A percentile compares a stretch with the other conserved stretches of the same genome.
Evolutionary conservation across 2,888 invertebrate genomes (phyloP).

Genomic region (Amiota communis): DNA sequence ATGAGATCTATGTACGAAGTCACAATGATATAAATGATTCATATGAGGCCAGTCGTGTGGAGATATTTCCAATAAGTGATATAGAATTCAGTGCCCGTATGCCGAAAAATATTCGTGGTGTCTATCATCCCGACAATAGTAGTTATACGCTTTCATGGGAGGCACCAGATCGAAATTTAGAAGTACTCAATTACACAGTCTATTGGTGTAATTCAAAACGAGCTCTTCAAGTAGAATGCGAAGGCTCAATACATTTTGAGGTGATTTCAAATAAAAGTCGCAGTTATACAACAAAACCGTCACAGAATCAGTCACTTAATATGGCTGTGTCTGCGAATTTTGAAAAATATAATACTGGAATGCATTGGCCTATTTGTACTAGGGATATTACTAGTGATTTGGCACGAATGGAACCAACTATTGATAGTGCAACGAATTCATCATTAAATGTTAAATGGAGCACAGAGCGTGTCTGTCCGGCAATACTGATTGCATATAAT

Average conservation of each 20-base stretch:
- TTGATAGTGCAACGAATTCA: conserved; percentile 52
- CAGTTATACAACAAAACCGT: conserved; percentile 73
- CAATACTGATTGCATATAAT: conserved; percentile 82
- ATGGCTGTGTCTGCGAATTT: conserved; percentile 89
- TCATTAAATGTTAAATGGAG: conserved; percentile 83
- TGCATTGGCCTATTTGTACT: conserved; percentile 86
- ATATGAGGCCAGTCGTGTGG: conserved; percentile 53
- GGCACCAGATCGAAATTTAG: conserved; percentile 72
- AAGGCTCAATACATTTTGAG: conserved; percentile 78
- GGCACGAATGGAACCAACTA: conserved; percentile 65
- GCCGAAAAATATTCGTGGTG: conserved; percentile 74
- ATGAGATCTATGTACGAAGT: conserved; percentile 63
- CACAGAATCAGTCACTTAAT: conserved; percentile 74
- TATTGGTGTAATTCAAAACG: conserved; percentile 83
- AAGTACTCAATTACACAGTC: conserved; percentile 83
- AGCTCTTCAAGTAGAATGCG: conserved; percentile 77
- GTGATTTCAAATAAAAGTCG: conserved; percentile 71
- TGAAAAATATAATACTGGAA: conserved; percentile 81
- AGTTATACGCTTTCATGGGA: conserved; percentile 85
- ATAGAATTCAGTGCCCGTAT: conserved; percentile 48
- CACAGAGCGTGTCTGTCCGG: conserved; percentile 83
- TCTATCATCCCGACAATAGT: conserved; percentile 78
- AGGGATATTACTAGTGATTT: conserved; percentile 64
- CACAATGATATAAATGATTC: conserved; percentile 62
- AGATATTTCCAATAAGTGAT: conserved; percentile 55